These are phyloP conservation scores for Euphydryas editha DNA, from an alignment of 2,888 invertebrate genomes.

Conservation along the genomic window DNA sequence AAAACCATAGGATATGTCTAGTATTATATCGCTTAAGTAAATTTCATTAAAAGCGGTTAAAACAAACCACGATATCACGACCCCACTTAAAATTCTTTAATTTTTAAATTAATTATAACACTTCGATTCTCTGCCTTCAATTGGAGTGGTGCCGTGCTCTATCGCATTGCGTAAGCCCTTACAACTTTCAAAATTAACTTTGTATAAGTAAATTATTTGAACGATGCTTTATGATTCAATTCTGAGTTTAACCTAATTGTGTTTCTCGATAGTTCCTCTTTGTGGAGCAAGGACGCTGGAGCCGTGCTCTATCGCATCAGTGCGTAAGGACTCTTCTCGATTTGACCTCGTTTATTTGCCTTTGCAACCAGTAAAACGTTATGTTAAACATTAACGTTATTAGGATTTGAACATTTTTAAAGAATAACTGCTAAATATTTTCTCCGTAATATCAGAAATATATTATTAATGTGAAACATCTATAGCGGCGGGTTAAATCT, in stretches of 20 bases:
- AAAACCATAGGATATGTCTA: no score
- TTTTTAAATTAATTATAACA: background rate
- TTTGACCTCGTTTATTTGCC: slow-evolving; percentile 25
- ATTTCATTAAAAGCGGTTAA: background rate
- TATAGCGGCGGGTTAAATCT: no score
- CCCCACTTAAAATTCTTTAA: background rate
- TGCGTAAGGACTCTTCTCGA: slow-evolving; percentile 34
- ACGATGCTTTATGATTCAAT: slow-evolving; percentile 7
- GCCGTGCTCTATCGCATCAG: slow-evolving; percentile 40
- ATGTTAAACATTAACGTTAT: background rate
- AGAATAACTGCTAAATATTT: no score
- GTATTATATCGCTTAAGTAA: no score
- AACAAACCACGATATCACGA: background rate
- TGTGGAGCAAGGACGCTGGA: slow-evolving; percentile 17
- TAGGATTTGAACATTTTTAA: no score
- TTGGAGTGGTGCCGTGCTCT: slow-evolving; percentile 7
- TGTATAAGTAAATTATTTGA: slow-evolving; percentile 3
- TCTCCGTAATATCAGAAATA: no score
- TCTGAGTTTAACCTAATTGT: slow-evolving; percentile 17
- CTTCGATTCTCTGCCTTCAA: no score
- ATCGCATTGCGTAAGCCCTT: background rate
- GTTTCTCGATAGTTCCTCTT: slow-evolving; percentile 21
- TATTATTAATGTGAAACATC: no score
- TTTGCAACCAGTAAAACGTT: slow-evolving; percentile 33
- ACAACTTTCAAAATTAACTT: background rate